Conservation (phyloP, 2,797 vertebrate genomes). For the Borostomias antarcticus region DNA sequence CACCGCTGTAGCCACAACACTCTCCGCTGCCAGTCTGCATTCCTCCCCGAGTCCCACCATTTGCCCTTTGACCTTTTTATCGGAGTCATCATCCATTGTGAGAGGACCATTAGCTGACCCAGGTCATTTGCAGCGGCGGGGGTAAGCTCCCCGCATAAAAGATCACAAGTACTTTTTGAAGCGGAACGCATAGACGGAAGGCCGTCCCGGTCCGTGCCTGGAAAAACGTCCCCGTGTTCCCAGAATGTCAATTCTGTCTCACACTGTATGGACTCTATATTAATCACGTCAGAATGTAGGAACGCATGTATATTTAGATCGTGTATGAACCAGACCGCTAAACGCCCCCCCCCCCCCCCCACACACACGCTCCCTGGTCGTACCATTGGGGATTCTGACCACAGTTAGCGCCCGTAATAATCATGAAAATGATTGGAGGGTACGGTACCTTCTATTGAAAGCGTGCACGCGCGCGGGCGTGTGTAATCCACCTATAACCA, state of each 20-base stretch:
- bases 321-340: slow-evolving; percentile 40
- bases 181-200: slow-evolving; percentile 6
- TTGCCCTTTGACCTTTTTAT: slow-evolving; percentile 45
- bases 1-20: background rate
- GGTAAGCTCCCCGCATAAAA: slow-evolving; percentile 29
- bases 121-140: slow-evolving; percentile 26
- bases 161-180: slow-evolving; percentile 35
- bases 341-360: slow-evolving; percentile 39
- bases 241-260: slow-evolving; percentile 37
- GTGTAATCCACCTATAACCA: slow-evolving; percentile 6
- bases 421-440: slow-evolving; percentile 51
- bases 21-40: slow-evolving; percentile 15
- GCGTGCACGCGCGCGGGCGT: background rate
- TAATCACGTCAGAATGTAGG: background rate
- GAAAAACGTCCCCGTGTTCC: slow-evolving; percentile 35
- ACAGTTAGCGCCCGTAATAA: slow-evolving; percentile 43
- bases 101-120: slow-evolving; percentile 29
- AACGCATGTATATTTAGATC: slow-evolving; percentile 20
- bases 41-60: slow-evolving; percentile 23
- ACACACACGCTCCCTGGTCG: too few relatives aligned
- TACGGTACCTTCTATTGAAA: slow-evolving; percentile 4
- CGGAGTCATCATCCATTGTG: slow-evolving; percentile 28
- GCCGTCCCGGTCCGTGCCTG: slow-evolving; percentile 2
- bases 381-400: slow-evolving; percentile 38
- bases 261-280: slow-evolving; percentile 40